Percentiles rank a stretch among this genome's conserved stretches.
Evolutionary conservation across 2,113 vertebrate species (phyloP).

Genomic region (Scortum barcoo): DNA sequence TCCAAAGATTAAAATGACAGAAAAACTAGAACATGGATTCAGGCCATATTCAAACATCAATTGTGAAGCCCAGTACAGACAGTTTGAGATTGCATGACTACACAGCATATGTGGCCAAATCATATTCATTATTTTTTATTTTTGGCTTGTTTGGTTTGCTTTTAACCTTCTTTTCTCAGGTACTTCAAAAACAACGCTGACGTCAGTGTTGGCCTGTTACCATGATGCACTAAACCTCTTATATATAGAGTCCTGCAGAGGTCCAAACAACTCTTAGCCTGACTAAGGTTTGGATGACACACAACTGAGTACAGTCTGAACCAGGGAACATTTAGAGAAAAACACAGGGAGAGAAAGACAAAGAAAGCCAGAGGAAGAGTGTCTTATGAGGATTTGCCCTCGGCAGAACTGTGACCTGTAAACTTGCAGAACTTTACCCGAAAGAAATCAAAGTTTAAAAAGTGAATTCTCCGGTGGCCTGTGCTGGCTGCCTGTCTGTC

Average conservation of each 20-base stretch:
- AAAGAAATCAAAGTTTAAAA: constrained; percentile 21
- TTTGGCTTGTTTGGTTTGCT: constrained; percentile 6
- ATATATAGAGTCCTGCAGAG: not conserved
- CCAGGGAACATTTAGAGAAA: constrained; percentile 6
- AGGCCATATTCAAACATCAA: constrained; percentile 15
- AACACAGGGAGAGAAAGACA: not conserved
- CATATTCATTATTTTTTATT: not conserved
- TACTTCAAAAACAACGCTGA: not conserved
- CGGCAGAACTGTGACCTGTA: constrained; percentile 4
- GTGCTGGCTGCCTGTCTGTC: constrained; percentile 25
- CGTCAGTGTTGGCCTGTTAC: not conserved
- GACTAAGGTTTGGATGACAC: not conserved
- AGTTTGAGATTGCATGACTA: constrained; percentile 13
- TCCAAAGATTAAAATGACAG: constrained; percentile 38
- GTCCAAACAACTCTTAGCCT: not conserved
- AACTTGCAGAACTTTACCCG: not conserved
- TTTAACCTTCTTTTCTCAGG: constrained; percentile 16
- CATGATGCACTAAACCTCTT: not conserved
- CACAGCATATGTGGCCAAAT: constrained; percentile 6
- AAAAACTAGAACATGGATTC: constrained; percentile 29
- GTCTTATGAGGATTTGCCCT: not conserved
- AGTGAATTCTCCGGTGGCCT: constrained; percentile 20
- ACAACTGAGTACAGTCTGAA: not conserved
- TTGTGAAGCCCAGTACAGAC: constrained; percentile 1
- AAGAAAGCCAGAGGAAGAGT: not conserved